Evolutionary conservation across 2,888 invertebrate species (phyloP), one percentile per base, ranked within the genome.

Genomic region (Magallana nippona): DNA sequence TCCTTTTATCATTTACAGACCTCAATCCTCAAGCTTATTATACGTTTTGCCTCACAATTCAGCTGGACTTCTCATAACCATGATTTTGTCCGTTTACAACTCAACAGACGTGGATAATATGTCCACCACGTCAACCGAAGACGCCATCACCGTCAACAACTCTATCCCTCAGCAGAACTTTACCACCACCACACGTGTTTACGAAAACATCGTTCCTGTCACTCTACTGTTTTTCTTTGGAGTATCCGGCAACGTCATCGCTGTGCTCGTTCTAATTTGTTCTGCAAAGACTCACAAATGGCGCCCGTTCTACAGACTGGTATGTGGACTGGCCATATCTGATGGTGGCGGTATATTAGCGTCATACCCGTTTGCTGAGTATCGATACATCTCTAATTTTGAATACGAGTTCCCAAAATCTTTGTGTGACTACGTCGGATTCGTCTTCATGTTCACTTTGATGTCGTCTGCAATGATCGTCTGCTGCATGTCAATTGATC

Each of bases 261-360:
- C 85, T 15, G 3, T 85, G 5, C 17, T 83, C 13, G 58, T 83
- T 44, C 63, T 85, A 55, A 44, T 60, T 10, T 27, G 57, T 22
- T 85, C 85, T 17, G 44, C 85, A 10, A 81, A 82, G 11, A 56
- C 17, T 32, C 85, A 85, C 32, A 85, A 85, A 85, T 85, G 85
- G 85, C 83, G 82, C 55, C 79, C 83, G 19, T 85, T 85, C 79
- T 85, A 85, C 56, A 56, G 83, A 15, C 78, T 85, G 55, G 83
- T 85, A 3, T 55, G 63, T 8, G 82, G 79, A 17, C 63, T 85
- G 11, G 55, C 83, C 44, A 55, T 81, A 1, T 57, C 83, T 2
- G 85, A 85, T 32, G 55, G 79, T 10, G 17, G 77, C 8, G 85
- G 85, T 13, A 78, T 85, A 22, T 22, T 79, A 15, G 44, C 81